These are phyloP conservation scores for Gastracanthus pulcherrimus DNA, from an alignment of 2,888 invertebrate species.

Conservation along the genomic window DNA sequence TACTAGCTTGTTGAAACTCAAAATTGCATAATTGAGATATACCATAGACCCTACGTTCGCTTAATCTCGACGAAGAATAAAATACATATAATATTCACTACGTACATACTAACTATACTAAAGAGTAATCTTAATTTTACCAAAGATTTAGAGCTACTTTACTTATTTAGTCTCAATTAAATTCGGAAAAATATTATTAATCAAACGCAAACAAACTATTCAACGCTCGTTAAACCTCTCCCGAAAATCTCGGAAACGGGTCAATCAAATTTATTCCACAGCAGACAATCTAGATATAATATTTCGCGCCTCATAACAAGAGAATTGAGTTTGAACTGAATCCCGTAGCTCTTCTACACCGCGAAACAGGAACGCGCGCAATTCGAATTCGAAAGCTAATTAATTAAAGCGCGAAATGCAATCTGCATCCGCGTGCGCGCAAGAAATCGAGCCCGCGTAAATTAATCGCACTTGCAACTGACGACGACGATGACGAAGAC, in stretches of 20 bases:
- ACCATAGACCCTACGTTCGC: background rate
- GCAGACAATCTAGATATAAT: background rate
- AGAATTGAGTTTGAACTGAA: slow-evolving; percentile 10
- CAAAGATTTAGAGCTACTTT: too few relatives aligned
- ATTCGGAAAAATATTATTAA: background rate
- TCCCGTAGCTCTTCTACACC: background rate
- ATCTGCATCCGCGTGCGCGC: background rate
- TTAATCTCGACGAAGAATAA: background rate
- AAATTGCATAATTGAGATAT: slow-evolving; percentile 1
- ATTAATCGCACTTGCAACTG: background rate
- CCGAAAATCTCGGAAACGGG: background rate
- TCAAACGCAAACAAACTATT: background rate
- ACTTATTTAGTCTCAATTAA: too few relatives aligned
- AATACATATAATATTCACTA: background rate
- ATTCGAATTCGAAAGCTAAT: slow-evolving; percentile 5
- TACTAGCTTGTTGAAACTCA: background rate
- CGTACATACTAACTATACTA: too few relatives aligned
- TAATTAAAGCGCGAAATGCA: slow-evolving; percentile 3
- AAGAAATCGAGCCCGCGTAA: background rate
- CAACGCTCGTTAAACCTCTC: background rate
- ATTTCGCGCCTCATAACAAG: background rate
- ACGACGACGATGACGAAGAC: slow-evolving; percentile 1
- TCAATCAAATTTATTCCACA: slow-evolving; percentile 8
- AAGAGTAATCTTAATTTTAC: too few relatives aligned
- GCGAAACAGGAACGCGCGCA: background rate